A percentile compares a stretch with the other conserved stretches of the same genome.
phyloP scores from a whole-genome alignment of 2,113 vertebrate genomes.

The Nibea coibor region DNA sequence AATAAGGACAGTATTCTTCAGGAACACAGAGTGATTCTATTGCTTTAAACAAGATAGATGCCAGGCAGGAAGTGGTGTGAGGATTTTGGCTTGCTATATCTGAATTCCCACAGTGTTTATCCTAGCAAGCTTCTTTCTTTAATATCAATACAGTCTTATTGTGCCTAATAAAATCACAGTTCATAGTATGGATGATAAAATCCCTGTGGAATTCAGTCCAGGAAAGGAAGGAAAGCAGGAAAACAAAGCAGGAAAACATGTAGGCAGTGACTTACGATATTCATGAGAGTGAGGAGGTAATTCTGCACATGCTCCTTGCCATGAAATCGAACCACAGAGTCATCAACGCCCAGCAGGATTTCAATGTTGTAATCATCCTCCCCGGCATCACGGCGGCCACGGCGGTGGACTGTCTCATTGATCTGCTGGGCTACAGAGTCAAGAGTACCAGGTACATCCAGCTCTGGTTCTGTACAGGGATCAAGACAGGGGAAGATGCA shows the following conservation, averaged over 20 bases:
- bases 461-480: slow-evolving; percentile 79
- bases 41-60: background rate
- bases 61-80: background rate
- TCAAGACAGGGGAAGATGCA: background rate
- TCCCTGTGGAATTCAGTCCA: background rate
- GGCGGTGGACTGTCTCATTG: slow-evolving; percentile 82
- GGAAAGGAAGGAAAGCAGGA: background rate
- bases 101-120: background rate
- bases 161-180: too few species aligned
- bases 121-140: background rate
- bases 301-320: slow-evolving; percentile 99
- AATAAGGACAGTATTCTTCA: background rate
- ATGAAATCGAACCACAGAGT: slow-evolving; percentile 97
- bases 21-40: background rate
- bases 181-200: background rate
- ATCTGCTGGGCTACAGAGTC: slow-evolving; percentile 83
- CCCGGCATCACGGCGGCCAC: slow-evolving; percentile 86
- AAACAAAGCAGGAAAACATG: background rate
- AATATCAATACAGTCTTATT: background rate
- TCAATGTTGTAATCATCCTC: slow-evolving; percentile 95
- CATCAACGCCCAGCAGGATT: slow-evolving; percentile 95
- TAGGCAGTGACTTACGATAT: slow-evolving; percentile 89
- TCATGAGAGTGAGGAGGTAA: slow-evolving; percentile 99
- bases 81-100: background rate
- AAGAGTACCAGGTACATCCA: slow-evolving; percentile 76